Evolutionary conservation across 2,797 vertebrate species (phyloP).

Genomic region (Anabacerthia variegaticeps): DNA sequence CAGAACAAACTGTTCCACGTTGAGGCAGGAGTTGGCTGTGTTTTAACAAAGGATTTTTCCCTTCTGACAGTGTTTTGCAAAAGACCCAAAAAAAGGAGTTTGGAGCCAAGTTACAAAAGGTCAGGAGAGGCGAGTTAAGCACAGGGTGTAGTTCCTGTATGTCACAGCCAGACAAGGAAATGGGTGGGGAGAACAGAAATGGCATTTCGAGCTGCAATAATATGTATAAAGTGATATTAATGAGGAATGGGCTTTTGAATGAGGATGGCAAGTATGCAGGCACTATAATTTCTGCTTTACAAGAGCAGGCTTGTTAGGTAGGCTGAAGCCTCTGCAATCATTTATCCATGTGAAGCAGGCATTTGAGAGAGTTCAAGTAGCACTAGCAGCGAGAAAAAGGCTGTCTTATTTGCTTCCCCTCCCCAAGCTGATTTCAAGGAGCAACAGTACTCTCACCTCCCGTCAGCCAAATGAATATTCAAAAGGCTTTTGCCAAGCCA

Average conservation of each 20-base stretch:
- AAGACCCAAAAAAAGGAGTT: slow-evolving; percentile 79
- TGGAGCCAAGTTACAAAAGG: slow-evolving; percentile 84
- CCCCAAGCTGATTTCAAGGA: slow-evolving; percentile 47
- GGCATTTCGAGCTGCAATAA: slow-evolving; percentile 57
- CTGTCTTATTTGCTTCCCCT: not conserved
- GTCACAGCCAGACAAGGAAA: slow-evolving; percentile 79
- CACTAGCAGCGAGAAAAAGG: slow-evolving; percentile 23
- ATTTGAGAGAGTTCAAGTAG: slow-evolving; percentile 37
- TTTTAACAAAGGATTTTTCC: slow-evolving; percentile 81
- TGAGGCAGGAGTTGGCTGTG: slow-evolving; percentile 81
- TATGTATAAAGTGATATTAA: slow-evolving; percentile 61
- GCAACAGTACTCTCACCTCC: not conserved
- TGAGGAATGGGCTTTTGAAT: slow-evolving; percentile 57
- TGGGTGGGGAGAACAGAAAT: slow-evolving; percentile 74
- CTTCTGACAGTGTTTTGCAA: slow-evolving; percentile 80
- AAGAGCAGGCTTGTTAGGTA: slow-evolving; percentile 26
- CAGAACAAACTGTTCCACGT: slow-evolving; percentile 83
- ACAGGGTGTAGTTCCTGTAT: slow-evolving; percentile 80
- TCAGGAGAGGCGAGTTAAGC: slow-evolving; percentile 79
- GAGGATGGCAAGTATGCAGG: slow-evolving; percentile 5
- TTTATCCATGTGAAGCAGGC: not conserved
- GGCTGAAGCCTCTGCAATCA: not conserved
- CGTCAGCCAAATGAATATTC: slow-evolving; percentile 31
- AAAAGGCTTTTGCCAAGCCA: slow-evolving; percentile 28
- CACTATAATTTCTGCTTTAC: not conserved